These are phyloP conservation scores for Otocyon megalotis DNA, from an alignment of 2,113 vertebrate genomes.

Conservation along the genomic window DNA sequence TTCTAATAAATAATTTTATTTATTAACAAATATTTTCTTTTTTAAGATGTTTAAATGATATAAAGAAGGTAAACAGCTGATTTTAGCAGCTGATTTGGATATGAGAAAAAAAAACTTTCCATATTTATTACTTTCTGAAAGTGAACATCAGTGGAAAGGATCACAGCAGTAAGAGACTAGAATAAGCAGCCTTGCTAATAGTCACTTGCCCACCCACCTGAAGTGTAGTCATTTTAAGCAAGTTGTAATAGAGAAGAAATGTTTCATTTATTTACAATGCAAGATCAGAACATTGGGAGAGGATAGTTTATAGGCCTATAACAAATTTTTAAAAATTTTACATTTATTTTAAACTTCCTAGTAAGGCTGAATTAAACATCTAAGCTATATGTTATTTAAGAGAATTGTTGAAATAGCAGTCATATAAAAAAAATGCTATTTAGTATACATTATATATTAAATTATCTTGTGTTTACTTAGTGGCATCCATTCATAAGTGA, in stretches of 20 bases:
- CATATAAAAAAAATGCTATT: neutral
- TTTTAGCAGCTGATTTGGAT: conserved; percentile 15
- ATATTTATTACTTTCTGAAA: conserved; percentile 50
- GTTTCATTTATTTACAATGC: neutral
- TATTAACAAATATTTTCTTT: conserved; percentile 37
- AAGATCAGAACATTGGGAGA: neutral
- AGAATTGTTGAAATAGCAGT: conserved; percentile 36
- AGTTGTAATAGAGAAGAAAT: conserved; percentile 29
- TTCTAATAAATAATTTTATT: conserved; percentile 8
- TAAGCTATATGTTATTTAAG: neutral
- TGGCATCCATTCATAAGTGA: neutral
- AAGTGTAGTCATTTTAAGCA: conserved; percentile 24
- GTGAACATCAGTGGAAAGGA: neutral
- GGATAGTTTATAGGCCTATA: neutral
- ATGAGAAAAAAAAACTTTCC: conserved; percentile 13
- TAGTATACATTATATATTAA: neutral
- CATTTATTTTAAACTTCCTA: conserved; percentile 19
- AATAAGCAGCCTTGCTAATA: neutral
- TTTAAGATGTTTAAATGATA: conserved; percentile 22
- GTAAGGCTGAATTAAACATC: conserved; percentile 38
- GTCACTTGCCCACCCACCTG: neutral
- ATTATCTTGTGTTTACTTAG: conserved; percentile 48
- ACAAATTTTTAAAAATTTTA: neutral
- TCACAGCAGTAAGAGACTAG: neutral
- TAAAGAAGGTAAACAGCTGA: neutral